Percentiles rank a stretch among this genome's conserved stretches.
These are phyloP conservation scores for Tricholauxania praeusta DNA, from an alignment of 2,888 invertebrate species.

Conservation along the genomic window DNA sequence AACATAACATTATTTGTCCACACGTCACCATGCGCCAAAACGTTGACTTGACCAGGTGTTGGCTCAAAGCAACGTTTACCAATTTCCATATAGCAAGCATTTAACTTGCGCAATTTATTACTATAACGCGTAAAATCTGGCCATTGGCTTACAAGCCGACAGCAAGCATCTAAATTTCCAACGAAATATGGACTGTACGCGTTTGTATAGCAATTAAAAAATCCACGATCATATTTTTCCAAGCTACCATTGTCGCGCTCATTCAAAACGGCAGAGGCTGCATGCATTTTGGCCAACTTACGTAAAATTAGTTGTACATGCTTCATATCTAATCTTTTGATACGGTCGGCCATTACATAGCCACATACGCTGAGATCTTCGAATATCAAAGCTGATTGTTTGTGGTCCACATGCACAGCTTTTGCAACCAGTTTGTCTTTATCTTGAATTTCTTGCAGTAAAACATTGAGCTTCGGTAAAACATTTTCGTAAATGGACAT, in stretches of 20 bases:
- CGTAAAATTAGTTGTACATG: slow-evolving; percentile 65
- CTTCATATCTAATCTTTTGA: slow-evolving; percentile 64
- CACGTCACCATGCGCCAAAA: slow-evolving; percentile 64
- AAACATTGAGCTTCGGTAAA: slow-evolving; percentile 59
- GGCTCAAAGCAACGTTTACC: slow-evolving; percentile 60
- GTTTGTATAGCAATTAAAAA: slow-evolving; percentile 64
- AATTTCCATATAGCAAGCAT: no score
- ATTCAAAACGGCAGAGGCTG: slow-evolving; percentile 69
- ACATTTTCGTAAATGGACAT: slow-evolving; percentile 63
- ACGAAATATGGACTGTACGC: slow-evolving; percentile 59
- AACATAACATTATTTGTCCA: slow-evolving; percentile 67
- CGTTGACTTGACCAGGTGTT: no score
- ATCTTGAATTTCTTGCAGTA: slow-evolving; percentile 57
- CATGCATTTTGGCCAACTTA: slow-evolving; percentile 70
- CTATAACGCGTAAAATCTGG: slow-evolving; percentile 57
- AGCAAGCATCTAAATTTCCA: slow-evolving; percentile 60
- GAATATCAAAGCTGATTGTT: slow-evolving; percentile 60
- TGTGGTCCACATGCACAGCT: slow-evolving; percentile 60
- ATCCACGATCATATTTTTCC: slow-evolving; percentile 61
- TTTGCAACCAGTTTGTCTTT: slow-evolving; percentile 61
- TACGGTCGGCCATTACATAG: slow-evolving; percentile 61
- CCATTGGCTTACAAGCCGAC: slow-evolving; percentile 56
- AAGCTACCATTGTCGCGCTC: slow-evolving; percentile 58
- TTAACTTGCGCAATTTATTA: slow-evolving; percentile 58
- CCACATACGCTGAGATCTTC: slow-evolving; percentile 61